phyloP scores from a whole-genome alignment of 2,113 vertebrate genomes.

The Xyrauchen texanus region DNA sequence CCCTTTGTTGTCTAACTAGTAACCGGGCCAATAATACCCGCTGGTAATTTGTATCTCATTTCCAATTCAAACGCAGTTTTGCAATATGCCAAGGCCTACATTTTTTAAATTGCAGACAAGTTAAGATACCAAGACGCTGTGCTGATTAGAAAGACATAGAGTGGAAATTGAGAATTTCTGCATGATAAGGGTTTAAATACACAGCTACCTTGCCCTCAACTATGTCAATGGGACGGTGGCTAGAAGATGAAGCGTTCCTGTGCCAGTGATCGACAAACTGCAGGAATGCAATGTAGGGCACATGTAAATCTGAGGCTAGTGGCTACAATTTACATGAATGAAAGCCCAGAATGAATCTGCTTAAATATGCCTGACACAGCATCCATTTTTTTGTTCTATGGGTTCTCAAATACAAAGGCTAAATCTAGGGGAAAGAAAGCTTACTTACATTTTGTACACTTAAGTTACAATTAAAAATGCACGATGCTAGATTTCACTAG shows the following conservation, averaged over 20 bases:
- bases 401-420: too few relatives aligned
- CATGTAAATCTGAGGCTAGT: not conserved
- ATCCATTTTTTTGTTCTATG: too few relatives aligned
- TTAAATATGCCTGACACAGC: not conserved
- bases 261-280: not conserved
- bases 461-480: too few relatives aligned
- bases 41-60: conserved; percentile 79
- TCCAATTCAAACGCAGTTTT: conserved; percentile 74
- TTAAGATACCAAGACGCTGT: conserved; percentile 70
- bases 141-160: conserved; percentile 63
- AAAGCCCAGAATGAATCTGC: not conserved
- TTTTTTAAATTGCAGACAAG: conserved; percentile 56
- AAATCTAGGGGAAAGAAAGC: too few relatives aligned
- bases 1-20: conserved; percentile 80
- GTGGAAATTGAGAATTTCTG: conserved; percentile 25
- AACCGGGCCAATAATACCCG: conserved; percentile 76
- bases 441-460: too few relatives aligned
- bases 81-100: conserved; percentile 66
- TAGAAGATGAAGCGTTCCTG: not conserved
- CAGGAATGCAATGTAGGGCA: not conserved
- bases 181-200: conserved; percentile 20
- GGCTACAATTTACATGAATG: conserved; percentile 5
- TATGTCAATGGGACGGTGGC: conserved; percentile 39
- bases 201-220: conserved; percentile 1
- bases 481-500: too few relatives aligned